Evolutionary conservation across 2,888 invertebrate genomes (phyloP).

Genomic region (Lapara coniferarum): DNA sequence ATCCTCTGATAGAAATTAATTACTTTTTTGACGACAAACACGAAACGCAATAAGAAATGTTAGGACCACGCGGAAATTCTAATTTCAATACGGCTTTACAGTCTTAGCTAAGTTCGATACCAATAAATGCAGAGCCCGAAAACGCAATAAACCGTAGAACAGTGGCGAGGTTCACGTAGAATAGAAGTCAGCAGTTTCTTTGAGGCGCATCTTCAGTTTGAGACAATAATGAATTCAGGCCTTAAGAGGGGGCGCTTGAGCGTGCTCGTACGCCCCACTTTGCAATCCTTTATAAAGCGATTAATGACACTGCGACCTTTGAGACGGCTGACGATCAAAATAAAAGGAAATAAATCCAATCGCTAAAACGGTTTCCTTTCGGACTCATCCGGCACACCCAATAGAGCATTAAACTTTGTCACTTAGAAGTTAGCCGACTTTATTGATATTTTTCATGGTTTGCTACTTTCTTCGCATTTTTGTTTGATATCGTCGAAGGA

Average conservation of each 20-base stretch:
- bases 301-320: conserved; percentile 74
- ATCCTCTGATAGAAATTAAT: conserved; percentile 15
- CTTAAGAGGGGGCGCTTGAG: conserved; percentile 50
- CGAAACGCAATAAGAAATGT: conserved; percentile 3
- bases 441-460: conserved; percentile 30
- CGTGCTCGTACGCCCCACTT: conserved; percentile 73
- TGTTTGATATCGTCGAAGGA: conserved; percentile 1
- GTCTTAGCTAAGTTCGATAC: not conserved
- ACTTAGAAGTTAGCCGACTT: conserved; percentile 29
- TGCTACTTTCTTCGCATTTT: conserved; percentile 20
- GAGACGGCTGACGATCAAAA: conserved; percentile 62
- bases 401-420: conserved; percentile 42
- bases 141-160: conserved; percentile 71
- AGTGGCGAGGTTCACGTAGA: conserved; percentile 56
- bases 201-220: conserved; percentile 68
- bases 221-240: conserved; percentile 31
- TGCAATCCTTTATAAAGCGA: conserved; percentile 78
- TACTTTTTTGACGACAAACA: conserved; percentile 7
- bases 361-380: conserved; percentile 50
- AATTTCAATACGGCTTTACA: conserved; percentile 3
- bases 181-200: conserved; percentile 77
- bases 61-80: conserved; percentile 6
- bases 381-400: conserved; percentile 33
- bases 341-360: conserved; percentile 70
- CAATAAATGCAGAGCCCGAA: conserved; percentile 40